Percentiles rank a stretch among this genome's conserved stretches.
Evolutionary conservation across 2,888 invertebrate species (phyloP).

Genomic region (Bombyx huttoni): DNA sequence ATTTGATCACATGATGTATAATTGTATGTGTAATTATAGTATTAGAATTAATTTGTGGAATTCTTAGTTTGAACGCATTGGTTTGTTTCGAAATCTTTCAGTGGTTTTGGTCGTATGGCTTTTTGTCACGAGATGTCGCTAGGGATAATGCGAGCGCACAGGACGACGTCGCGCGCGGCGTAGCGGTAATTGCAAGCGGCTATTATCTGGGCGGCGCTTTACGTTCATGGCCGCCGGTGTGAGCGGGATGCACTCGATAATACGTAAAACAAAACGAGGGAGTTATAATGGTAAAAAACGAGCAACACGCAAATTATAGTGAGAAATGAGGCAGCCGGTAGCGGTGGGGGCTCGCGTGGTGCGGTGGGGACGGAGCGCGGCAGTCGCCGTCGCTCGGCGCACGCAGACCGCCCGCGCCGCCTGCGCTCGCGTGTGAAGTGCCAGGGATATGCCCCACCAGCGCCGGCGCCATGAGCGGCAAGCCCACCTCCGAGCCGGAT

Average conservation of each 20-base stretch:
- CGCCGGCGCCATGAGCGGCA: conserved; percentile 58
- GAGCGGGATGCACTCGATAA: conserved; percentile 74
- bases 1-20: too few relatives aligned
- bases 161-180: conserved; percentile 21
- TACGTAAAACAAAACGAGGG: conserved; percentile 73
- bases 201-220: conserved; percentile 70
- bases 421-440: conserved; percentile 21
- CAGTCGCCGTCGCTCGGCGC: conserved; percentile 60
- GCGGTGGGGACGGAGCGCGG: conserved; percentile 49
- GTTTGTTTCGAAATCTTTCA: background rate
- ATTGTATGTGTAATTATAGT: too few relatives aligned
- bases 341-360: conserved; percentile 60
- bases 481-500: conserved; percentile 65
- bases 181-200: conserved; percentile 62
- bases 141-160: conserved; percentile 28
- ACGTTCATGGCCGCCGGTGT: conserved; percentile 69
- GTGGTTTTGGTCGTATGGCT: conserved; percentile 14
- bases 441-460: conserved; percentile 15
- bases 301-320: conserved; percentile 72
- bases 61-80: too few relatives aligned
- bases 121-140: conserved; percentile 56
- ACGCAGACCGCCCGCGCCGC: conserved; percentile 61
- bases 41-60: too few relatives aligned
- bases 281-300: conserved; percentile 73
- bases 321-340: conserved; percentile 73